Base-by-base conservation (phyloP, 2,888 invertebrate genomes). In the Drosophila sordidula region DNA sequence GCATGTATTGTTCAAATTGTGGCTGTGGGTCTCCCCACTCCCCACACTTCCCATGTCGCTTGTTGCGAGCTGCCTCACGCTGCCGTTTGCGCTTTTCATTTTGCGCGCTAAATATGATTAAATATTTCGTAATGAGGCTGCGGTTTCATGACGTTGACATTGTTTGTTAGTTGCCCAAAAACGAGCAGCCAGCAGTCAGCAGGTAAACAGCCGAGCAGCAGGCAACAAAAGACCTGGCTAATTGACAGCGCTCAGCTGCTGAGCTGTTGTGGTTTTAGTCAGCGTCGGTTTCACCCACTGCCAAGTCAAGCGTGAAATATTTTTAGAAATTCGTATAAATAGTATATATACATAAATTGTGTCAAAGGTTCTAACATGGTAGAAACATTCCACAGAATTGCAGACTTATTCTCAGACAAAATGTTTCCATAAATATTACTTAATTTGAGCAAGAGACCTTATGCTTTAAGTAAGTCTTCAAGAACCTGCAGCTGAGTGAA, bases 121-220 rank as follows among this genome's bases (percentile, higher is more conserved):
- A 84, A 84, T 87, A 84, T 84, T 84, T 87, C 81, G 83, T 87
- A 84, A 84, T 84, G 87, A 84, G 89, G 66, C 84, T 87, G 89
- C 81, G 81, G 70, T 80, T 83, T 50, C 32, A 29, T 57, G 59
- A 41, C 49, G 62, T 59, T 72, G 69, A 65, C 70, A 78, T 57
- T 77, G 74, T 73, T 77, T 57, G 59, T 39, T 66, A 58, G 68
- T 65, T 62, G 47, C 45, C 52, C 25, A 56, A 61, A 57, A 47
- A 32, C 14, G 55, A 44, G 29, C 45, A 39, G 50, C 18, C 29
- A 54, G 42, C 36, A 6, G 26, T 29, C 39, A 56, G 25, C 22
- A 39, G 44, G 25, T 11, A 36, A 18, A 8, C 39, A 26, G 64
- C 3, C 47, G 36, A 36, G 25, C n/a, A 47, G 4, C 41, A 44